Evolutionary conservation across 2,797 vertebrate genomes (phyloP).

Genomic region (Helicolenus hilgendorfi): DNA sequence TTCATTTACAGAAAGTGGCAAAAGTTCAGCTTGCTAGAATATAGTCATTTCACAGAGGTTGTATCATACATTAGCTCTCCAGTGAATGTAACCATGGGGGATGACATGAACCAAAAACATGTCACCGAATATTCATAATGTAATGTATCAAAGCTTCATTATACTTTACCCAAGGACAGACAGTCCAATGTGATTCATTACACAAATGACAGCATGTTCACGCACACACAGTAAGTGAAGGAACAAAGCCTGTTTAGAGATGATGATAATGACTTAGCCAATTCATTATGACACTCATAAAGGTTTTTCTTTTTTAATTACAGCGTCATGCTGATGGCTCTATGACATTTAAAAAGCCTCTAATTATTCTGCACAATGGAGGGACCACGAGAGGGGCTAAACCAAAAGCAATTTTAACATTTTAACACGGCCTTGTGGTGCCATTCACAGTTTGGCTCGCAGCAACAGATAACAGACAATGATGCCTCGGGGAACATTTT

Average conservation of each 20-base stretch:
- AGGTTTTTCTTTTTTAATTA: slow-evolving; percentile 83
- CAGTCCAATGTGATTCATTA: slow-evolving; percentile 61
- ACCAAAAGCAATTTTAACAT: slow-evolving; percentile 55
- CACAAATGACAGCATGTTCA: slow-evolving; percentile 59
- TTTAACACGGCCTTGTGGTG: slow-evolving; percentile 38
- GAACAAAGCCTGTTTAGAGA: slow-evolving; percentile 64
- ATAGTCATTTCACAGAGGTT: not conserved
- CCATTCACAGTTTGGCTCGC: slow-evolving; percentile 47
- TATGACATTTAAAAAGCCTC: slow-evolving; percentile 79
- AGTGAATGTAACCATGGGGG: not conserved
- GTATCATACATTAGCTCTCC: not conserved
- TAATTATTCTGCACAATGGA: slow-evolving; percentile 80
- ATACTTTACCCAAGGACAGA: slow-evolving; percentile 57
- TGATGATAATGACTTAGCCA: slow-evolving; percentile 63
- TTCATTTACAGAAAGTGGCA: not conserved
- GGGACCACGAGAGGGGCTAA: slow-evolving; percentile 55
- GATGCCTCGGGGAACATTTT: not conserved
- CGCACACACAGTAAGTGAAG: slow-evolving; percentile 34
- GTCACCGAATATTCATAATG: slow-evolving; percentile 56
- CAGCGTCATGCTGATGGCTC: slow-evolving; percentile 69
- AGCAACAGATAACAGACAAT: slow-evolving; percentile 24
- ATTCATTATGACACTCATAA: slow-evolving; percentile 80
- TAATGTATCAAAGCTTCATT: slow-evolving; percentile 56
- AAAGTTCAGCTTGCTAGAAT: not conserved
- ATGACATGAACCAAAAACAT: slow-evolving; percentile 46